Conservation (phyloP, 2,113 vertebrate genomes). For the Illadopsis cleaveri region DNA sequence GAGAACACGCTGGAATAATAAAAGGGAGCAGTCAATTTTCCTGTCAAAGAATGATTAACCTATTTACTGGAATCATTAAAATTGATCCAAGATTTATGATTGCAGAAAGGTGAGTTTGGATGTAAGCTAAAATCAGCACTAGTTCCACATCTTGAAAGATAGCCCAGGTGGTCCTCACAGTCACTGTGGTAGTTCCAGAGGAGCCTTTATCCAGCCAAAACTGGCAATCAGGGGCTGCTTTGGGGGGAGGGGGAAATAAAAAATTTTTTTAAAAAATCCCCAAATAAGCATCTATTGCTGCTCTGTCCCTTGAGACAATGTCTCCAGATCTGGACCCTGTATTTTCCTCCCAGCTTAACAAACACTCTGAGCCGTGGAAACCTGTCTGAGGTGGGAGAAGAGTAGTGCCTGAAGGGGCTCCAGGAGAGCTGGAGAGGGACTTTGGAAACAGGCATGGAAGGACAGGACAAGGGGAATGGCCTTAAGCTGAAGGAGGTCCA, state of each 20-base stretch:
- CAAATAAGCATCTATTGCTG: neutral
- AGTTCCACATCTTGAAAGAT: neutral
- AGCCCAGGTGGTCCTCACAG: neutral
- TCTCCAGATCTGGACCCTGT: neutral
- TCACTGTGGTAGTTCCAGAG: neutral
- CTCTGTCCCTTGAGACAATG: neutral
- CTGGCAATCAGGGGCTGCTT: neutral
- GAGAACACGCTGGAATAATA: neutral
- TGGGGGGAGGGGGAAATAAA: too few species aligned
- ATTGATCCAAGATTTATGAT: neutral
- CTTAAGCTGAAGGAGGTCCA: neutral
- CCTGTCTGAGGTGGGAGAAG: neutral
- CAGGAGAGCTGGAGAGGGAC: neutral
- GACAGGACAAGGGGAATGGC: neutral
- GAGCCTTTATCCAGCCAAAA: neutral
- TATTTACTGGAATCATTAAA: conserved; percentile 3
- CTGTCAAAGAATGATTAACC: neutral
- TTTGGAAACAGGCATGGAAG: neutral
- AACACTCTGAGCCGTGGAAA: neutral
- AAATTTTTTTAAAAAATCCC: too few species aligned
- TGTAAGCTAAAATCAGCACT: neutral
- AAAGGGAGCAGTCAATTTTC: neutral
- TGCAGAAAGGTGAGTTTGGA: neutral
- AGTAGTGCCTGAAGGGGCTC: neutral
- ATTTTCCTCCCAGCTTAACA: neutral